Evolutionary conservation across 2,113 vertebrate species (phyloP).

Genomic region (Phrynosoma blainvillii): DNA sequence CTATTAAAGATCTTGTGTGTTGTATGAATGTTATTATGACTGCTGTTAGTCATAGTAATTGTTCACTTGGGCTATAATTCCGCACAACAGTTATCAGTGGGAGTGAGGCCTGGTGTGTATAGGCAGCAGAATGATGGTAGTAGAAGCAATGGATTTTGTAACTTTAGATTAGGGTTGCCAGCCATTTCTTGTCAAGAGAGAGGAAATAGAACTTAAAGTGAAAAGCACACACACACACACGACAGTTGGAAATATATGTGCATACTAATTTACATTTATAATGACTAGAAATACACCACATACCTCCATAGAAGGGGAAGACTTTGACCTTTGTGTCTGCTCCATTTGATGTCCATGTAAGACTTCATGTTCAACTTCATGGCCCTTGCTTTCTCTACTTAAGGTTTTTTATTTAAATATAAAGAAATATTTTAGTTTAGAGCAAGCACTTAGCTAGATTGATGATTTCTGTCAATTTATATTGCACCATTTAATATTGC

Average conservation of each 20-base stretch:
- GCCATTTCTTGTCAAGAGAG: neutral
- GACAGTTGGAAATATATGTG: too few species aligned
- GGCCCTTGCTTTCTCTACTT: too few species aligned
- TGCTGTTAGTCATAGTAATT: slow-evolving; percentile 11
- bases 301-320: neutral
- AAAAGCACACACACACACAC: neutral
- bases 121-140: neutral
- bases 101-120: too few species aligned
- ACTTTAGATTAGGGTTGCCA: neutral
- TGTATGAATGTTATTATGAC: slow-evolving; percentile 35
- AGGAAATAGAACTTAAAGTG: neutral
- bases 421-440: too few species aligned
- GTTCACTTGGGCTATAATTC: neutral
- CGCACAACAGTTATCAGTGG: neutral
- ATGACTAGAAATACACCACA: neutral
- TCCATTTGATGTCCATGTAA: neutral
- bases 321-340: neutral
- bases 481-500: too few species aligned
- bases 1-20: slow-evolving; percentile 27
- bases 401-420: too few species aligned
- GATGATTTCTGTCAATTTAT: too few species aligned
- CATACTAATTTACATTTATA: neutral
- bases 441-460: too few species aligned
- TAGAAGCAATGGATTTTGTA: neutral
- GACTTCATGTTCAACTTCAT: too few species aligned